These are phyloP conservation scores for Thera britannica DNA, from an alignment of 2,888 invertebrate genomes.

Conservation along the genomic window DNA sequence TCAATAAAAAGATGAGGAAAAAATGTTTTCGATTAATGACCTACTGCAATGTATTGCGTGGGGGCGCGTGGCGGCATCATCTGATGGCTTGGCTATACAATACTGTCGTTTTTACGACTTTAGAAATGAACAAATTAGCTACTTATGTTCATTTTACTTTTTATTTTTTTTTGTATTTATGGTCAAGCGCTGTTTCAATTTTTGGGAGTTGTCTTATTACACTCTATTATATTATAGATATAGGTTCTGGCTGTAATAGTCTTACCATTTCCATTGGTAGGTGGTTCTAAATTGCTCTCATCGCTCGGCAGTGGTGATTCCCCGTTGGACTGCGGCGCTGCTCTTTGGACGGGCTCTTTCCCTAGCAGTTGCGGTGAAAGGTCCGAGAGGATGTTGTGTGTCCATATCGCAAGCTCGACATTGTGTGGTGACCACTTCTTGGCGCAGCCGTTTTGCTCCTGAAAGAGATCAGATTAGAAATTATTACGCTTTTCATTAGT, in stretches of 20 bases:
- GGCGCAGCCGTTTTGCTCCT: slow-evolving; percentile 83
- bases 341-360: slow-evolving; percentile 86
- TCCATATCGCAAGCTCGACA: slow-evolving; percentile 97
- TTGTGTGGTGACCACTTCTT: slow-evolving; percentile 89
- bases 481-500: not conserved
- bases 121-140: too few relatives aligned
- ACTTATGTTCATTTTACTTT: too few relatives aligned
- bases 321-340: slow-evolving; percentile 71
- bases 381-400: slow-evolving; percentile 94
- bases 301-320: slow-evolving; percentile 86
- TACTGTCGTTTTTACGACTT: too few relatives aligned
- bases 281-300: slow-evolving; percentile 92
- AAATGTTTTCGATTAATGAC: too few relatives aligned
- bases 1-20: too few relatives aligned
- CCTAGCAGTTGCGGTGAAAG: slow-evolving; percentile 93
- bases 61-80: too few relatives aligned
- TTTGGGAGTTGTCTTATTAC: too few relatives aligned
- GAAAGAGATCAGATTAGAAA: slow-evolving; percentile 20
- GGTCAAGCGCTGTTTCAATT: too few relatives aligned
- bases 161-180: too few relatives aligned
- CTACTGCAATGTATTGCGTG: too few relatives aligned
- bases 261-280: slow-evolving; percentile 84
- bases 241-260: not conserved
- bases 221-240: too few relatives aligned
- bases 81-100: too few relatives aligned